Percentiles rank a stretch among this genome's conserved stretches.
phyloP scores from a whole-genome alignment of 1,140 invertebrate genomes.

The Tribolium madens region DNA sequence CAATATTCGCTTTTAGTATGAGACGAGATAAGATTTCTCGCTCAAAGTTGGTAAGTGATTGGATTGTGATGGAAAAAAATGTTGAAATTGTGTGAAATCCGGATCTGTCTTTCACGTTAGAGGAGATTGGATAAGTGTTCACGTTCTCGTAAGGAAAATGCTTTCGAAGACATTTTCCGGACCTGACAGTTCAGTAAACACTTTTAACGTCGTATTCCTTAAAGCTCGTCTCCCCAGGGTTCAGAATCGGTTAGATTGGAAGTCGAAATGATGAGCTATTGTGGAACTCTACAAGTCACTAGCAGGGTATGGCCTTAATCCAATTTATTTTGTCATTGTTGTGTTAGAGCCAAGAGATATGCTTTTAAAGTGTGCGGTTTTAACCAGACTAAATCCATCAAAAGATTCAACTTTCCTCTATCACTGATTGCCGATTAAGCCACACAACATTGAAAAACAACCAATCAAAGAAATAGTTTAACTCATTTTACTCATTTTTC shows the following conservation, averaged over 20 bases:
- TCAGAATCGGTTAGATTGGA: conserved; percentile 51
- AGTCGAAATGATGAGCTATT: conserved; percentile 64
- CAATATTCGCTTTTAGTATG: neutral
- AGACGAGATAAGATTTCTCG: conserved; percentile 2
- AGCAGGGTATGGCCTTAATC: conserved; percentile 64
- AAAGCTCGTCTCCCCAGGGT: conserved; percentile 44
- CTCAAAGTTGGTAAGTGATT: conserved; percentile 17
- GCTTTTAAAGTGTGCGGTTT: conserved; percentile 43
- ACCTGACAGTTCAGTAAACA: conserved; percentile 65
- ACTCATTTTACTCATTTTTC: too few relatives aligned
- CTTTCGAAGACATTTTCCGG: conserved; percentile 63
- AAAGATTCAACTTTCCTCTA: conserved; percentile 16
- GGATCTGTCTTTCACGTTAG: conserved; percentile 35
- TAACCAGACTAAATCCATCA: conserved; percentile 16
- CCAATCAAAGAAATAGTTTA: neutral
- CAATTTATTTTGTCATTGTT: conserved; percentile 66
- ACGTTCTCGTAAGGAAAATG: conserved; percentile 61
- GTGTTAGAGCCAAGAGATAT: conserved; percentile 60
- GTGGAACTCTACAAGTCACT: conserved; percentile 62
- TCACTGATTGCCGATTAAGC: conserved; percentile 24
- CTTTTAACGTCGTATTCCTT: conserved; percentile 56
- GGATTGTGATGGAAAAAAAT: conserved; percentile 30
- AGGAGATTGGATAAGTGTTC: conserved; percentile 63
- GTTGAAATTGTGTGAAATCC: conserved; percentile 35
- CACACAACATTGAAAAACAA: too few relatives aligned